Base-by-base conservation (phyloP, 2,888 invertebrate species). In the Antheraea assamensis region DNA sequence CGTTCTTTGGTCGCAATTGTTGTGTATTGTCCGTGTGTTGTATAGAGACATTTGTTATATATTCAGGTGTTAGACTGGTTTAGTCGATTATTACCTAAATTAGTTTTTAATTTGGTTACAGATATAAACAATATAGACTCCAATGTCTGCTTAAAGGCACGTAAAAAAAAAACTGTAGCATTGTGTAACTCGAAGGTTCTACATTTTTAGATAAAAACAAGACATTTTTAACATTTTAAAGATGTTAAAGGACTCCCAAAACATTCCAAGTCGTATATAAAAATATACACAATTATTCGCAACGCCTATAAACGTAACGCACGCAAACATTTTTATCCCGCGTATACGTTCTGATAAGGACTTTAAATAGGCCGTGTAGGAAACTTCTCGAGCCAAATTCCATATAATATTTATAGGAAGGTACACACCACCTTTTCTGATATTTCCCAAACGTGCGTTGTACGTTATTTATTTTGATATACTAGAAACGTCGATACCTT, bases 331-430 rank as follows among this genome's bases (percentile, higher is more conserved):
- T 61, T 58, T 61, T 27, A 61, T 17, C 27, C 15, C 27, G 27
- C 61, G 61, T 61, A 61, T 61, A 61, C 27, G 27, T 61, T 61
- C 61, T 27, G 61, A 61, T 61, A 61, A 61, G 15, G 61, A 8
- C 27, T 27, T 61, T 61, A 61, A 61, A 61, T 61, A 61, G 61
- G 61, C 61, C 27, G 61, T 17, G 61, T 27, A 61, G 61, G 61
- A 27, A 61, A 61, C 61, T 27, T 27, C 61, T 61, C 61, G 61
- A 61, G 27, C 27, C 24, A 30, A 61, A 61, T 21, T 27, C 61
- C 61, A 61, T 61, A 61, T 30, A 61, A 61, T 61, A 61, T 61
- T 61, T 61, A 61, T 61, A 61, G 61, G 61, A 61, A 61, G 61
- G 61, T 30, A 61, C 13, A 61, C 27, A 61, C n/a, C n/a, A 61